A percentile compares a stretch with the other conserved stretches of the same genome.
Evolutionary conservation across 1,140 invertebrate genomes (phyloP).

Genomic region (Drosophila micromelanica): DNA sequence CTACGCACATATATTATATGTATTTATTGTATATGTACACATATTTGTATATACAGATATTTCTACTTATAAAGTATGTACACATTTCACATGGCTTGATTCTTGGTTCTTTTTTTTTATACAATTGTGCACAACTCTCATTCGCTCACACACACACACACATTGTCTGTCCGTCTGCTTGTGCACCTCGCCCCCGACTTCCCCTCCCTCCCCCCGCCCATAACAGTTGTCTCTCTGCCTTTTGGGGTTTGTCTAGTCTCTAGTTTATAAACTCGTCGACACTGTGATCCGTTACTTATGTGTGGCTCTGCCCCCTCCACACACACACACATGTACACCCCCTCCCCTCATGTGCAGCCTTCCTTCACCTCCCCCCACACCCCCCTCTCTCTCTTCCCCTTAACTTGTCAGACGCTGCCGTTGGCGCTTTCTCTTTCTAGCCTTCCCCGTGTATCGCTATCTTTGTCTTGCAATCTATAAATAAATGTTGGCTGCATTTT

Average conservation of each 20-base stretch:
- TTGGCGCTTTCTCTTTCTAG: constrained; percentile 10
- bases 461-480: constrained; percentile 42
- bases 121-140: constrained; percentile 32
- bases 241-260: constrained; percentile 42
- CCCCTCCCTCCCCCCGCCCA: neutral
- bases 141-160: neutral
- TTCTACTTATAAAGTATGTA: constrained; percentile 1
- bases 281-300: constrained; percentile 48
- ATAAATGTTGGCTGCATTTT: constrained; percentile 57
- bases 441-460: constrained; percentile 14
- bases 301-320: neutral
- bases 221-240: constrained; percentile 8
- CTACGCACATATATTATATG: constrained; percentile 4
- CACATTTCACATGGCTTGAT: constrained; percentile 21
- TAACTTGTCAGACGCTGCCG: constrained; percentile 7
- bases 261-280: constrained; percentile 38
- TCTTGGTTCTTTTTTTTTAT: constrained; percentile 16
- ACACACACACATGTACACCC: neutral
- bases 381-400: no score
- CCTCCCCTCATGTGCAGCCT: neutral
- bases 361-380: no score
- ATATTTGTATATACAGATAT: constrained; percentile 1
- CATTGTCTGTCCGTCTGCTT: neutral
- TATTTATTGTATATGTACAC: neutral
- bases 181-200: neutral